Base-by-base conservation (phyloP, 2,797 vertebrate species). In the Eremophila alpestris region DNA sequence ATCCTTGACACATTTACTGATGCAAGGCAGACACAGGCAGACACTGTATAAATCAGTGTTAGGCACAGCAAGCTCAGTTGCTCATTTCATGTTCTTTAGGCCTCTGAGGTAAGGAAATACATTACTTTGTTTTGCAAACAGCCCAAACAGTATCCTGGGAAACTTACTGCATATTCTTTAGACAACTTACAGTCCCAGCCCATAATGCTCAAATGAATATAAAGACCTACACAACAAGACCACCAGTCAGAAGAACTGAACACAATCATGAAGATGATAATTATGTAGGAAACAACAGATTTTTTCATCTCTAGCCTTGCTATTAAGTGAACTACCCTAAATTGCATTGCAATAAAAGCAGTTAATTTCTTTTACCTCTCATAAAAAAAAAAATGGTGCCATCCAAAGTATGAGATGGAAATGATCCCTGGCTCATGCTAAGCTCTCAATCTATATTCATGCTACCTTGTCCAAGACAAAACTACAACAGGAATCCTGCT, bases 1-100 rank as follows among this genome's bases (percentile, higher is more conserved):
- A 81, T 88, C 74, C 34, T 84, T 82, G 55, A 63, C 30, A 26
- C 48, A 38, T 78, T 86, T 90, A 74, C 54, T 78, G 79, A 82
- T 89, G 69, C 76, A 79, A 88, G 71, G 43, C 68, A 85, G 65
- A 76, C 51, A 58, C 38, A 59, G 41, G 16, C 29, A 85, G 78
- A 60, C 54, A 41, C 26, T 40, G 7, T 29, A 80, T 68, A 84
- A 70, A 64, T 87, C 83, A 92, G 51, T 64, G 40, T 64, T 81
- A 80, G 55, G 45, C 64, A 80, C 4, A 64, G 19, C 32, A 46
- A 54, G 17, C 12, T 41, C 15, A 65, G 23, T 45, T 6, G 1
- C 10, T 17, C 22, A 55, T 82, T 65, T 51, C 11, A 23, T 69
- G 26, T 59, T 69, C 11, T 88, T 67, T 52, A 21, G 69, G 10